These are phyloP conservation scores for Hemithea aestivaria DNA, from an alignment of 2,888 invertebrate species.

Conservation along the genomic window DNA sequence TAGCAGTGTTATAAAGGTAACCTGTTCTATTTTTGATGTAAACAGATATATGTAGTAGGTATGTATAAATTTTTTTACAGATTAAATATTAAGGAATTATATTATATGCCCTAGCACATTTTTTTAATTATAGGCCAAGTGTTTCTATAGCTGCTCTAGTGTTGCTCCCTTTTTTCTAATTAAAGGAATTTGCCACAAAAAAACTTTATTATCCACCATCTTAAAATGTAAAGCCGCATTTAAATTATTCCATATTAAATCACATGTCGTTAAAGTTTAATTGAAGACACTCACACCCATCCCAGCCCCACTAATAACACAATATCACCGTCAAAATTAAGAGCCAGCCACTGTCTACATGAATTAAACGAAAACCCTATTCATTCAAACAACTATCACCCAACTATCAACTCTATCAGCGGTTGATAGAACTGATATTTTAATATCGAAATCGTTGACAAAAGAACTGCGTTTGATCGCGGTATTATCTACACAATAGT, in stretches of 20 bases:
- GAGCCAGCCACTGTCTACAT: slow-evolving; percentile 69
- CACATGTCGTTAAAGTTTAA: slow-evolving; percentile 23
- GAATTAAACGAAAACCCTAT: slow-evolving; percentile 74
- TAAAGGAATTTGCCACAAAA: no score
- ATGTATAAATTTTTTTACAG: no score
- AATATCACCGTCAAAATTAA: slow-evolving; percentile 65
- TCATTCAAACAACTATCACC: slow-evolving; percentile 31
- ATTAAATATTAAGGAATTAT: no score
- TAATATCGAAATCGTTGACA: slow-evolving; percentile 7
- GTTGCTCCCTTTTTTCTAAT: no score
- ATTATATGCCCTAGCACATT: no score
- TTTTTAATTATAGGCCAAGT: no score
- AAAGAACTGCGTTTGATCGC: slow-evolving; percentile 72
- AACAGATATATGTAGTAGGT: no score
- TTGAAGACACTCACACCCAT: slow-evolving; percentile 31
- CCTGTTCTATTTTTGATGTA: no score
- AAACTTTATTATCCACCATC: no score
- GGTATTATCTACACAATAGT: slow-evolving; percentile 76
- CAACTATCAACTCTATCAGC: slow-evolving; percentile 33
- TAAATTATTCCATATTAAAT: slow-evolving; percentile 4
- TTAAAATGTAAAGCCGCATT: no score
- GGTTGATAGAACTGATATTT: slow-evolving; percentile 30
- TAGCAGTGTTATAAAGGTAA: no score
- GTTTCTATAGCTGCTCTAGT: no score
- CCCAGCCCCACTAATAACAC: slow-evolving; percentile 29